Conservation (phyloP, 2,797 vertebrate genomes). For the Staurois parvus region DNA sequence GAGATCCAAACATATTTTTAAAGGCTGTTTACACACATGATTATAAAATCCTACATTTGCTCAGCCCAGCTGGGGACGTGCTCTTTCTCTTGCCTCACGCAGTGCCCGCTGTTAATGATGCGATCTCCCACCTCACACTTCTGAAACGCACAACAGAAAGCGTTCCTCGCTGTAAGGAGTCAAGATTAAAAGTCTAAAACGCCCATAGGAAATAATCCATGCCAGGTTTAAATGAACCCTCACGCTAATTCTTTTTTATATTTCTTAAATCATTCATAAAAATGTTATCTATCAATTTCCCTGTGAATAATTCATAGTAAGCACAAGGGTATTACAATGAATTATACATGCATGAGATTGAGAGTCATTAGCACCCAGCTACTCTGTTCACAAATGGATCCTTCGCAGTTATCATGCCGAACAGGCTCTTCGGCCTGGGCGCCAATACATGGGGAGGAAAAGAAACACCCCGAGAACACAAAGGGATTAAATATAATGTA, state of each 20-base stretch:
- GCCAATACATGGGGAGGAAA: conserved; percentile 2
- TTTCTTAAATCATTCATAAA: conserved; percentile 61
- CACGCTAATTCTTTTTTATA: conserved; percentile 56
- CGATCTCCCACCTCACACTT: conserved; percentile 24
- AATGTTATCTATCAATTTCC: conserved; percentile 55
- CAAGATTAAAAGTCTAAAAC: conserved; percentile 58
- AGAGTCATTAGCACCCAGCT: conserved; percentile 53
- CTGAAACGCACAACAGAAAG: conserved; percentile 31
- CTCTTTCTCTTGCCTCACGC: conserved; percentile 16
- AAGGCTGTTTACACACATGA: conserved; percentile 45
- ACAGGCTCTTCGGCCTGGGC: background rate
- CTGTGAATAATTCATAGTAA: conserved; percentile 52
- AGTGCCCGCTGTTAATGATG: conserved; percentile 10
- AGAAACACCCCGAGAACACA: conserved; percentile 26
- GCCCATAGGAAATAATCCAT: conserved; percentile 58
- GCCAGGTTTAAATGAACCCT: conserved; percentile 61
- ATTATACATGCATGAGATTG: conserved; percentile 45
- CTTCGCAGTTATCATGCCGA: background rate
- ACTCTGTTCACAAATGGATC: conserved; percentile 9
- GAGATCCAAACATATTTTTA: conserved; percentile 28
- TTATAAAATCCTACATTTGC: conserved; percentile 35
- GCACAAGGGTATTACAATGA: conserved; percentile 58
- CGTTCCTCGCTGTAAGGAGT: conserved; percentile 43
- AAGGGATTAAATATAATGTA: conserved; percentile 4
- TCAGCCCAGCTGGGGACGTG: conserved; percentile 20